Evolutionary conservation across 2,113 vertebrate genomes (phyloP).

Genomic region (Suncus etruscus): DNA sequence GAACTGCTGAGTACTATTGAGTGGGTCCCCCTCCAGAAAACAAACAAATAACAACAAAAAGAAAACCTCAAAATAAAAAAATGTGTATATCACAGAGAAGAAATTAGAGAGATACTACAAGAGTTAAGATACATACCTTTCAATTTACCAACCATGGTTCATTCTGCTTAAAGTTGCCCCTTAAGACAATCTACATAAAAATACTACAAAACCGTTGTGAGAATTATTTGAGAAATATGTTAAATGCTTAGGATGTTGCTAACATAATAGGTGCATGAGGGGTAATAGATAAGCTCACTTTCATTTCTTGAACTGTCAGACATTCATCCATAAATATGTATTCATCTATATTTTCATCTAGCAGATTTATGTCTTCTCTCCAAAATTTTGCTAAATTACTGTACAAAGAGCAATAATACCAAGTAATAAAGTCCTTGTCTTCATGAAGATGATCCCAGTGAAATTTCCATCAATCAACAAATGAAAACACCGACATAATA

Average conservation of each 20-base stretch:
- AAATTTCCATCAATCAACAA: not conserved
- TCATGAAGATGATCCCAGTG: not conserved
- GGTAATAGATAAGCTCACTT: not conserved
- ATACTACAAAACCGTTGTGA: not conserved
- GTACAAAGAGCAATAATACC: not conserved
- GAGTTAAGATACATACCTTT: too few relatives aligned
- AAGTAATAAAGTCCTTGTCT: not conserved
- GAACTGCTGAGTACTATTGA: too few relatives aligned
- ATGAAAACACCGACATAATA: not conserved
- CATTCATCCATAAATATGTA: not conserved
- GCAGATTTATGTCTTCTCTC: not conserved
- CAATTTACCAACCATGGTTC: not conserved
- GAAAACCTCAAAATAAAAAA: too few relatives aligned
- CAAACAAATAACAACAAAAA: too few relatives aligned
- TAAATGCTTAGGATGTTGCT: constrained; percentile 22
- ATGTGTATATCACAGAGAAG: too few relatives aligned
- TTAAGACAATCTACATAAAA: not conserved
- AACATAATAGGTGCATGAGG: not conserved
- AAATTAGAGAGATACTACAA: too few relatives aligned
- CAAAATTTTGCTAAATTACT: not conserved
- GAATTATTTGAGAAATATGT: not conserved
- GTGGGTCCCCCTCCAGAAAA: too few relatives aligned
- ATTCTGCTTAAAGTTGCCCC: not conserved
- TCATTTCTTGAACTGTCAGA: not conserved
- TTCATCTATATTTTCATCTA: not conserved